Conservation (phyloP, 2,113 vertebrate genomes). For the Microcebus tavaratra region DNA sequence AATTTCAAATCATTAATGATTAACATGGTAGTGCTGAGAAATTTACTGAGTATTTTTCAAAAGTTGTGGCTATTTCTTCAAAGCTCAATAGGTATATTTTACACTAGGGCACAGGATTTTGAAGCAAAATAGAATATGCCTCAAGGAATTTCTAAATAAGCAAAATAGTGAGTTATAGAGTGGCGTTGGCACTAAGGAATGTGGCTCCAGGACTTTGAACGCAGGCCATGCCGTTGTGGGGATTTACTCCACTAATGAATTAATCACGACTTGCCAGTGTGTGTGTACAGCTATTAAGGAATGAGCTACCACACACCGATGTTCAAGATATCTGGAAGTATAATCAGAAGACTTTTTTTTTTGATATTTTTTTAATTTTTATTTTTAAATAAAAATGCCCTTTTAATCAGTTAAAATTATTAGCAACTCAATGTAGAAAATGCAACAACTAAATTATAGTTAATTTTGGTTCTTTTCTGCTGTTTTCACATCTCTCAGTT, state of each 20-base stretch:
- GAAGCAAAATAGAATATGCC: slow-evolving; percentile 31
- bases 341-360: background rate
- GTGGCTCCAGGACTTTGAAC: background rate
- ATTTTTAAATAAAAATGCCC: background rate
- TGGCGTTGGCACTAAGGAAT: background rate
- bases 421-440: background rate
- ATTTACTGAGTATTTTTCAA: background rate
- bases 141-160: slow-evolving; percentile 30
- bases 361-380: background rate
- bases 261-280: background rate
- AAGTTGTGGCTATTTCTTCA: background rate
- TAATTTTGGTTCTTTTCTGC: background rate
- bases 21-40: background rate
- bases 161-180: background rate
- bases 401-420: background rate
- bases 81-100: background rate
- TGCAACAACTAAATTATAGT: background rate
- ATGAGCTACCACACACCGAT: background rate
- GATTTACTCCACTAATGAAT: background rate
- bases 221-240: background rate
- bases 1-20: background rate
- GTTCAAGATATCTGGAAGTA: background rate
- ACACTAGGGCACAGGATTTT: background rate
- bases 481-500: background rate
- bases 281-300: background rate